Percentiles rank a stretch among this genome's conserved stretches.
phyloP scores from a whole-genome alignment of 1,140 invertebrate species.

The Penaeus japonicus region DNA sequence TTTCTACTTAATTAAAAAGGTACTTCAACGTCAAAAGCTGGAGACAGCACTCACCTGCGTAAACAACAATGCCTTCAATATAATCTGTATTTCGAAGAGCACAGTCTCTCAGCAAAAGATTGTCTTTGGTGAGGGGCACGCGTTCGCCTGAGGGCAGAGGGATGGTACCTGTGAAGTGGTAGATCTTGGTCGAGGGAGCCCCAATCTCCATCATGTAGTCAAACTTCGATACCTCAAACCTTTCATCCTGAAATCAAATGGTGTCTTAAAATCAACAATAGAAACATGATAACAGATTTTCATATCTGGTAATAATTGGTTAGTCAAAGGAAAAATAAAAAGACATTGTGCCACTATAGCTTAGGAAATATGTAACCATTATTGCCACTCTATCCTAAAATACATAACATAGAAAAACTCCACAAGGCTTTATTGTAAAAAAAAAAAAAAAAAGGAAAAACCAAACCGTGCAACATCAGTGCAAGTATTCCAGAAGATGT shows the following conservation, averaged over 20 bases:
- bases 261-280: not conserved
- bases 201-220: slow-evolving; percentile 87
- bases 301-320: no score
- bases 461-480: no score
- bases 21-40: not conserved
- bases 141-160: slow-evolving; percentile 80
- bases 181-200: slow-evolving; percentile 93
- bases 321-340: no score
- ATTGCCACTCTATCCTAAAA: no score
- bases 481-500: no score
- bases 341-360: no score
- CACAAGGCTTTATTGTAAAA: no score
- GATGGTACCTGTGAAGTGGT: slow-evolving; percentile 91
- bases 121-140: slow-evolving; percentile 88
- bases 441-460: no score
- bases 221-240: slow-evolving; percentile 70
- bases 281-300: not conserved
- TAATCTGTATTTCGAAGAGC: slow-evolving; percentile 92
- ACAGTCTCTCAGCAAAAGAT: slow-evolving; percentile 92
- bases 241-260: slow-evolving; percentile 31
- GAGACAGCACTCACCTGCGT: slow-evolving; percentile 75
- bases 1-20: not conserved
- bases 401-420: no score
- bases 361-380: no score
- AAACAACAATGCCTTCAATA: slow-evolving; percentile 96